Evolutionary conservation across 2,797 vertebrate genomes (phyloP).

Genomic region (Petrocephalus schoutedeni): DNA sequence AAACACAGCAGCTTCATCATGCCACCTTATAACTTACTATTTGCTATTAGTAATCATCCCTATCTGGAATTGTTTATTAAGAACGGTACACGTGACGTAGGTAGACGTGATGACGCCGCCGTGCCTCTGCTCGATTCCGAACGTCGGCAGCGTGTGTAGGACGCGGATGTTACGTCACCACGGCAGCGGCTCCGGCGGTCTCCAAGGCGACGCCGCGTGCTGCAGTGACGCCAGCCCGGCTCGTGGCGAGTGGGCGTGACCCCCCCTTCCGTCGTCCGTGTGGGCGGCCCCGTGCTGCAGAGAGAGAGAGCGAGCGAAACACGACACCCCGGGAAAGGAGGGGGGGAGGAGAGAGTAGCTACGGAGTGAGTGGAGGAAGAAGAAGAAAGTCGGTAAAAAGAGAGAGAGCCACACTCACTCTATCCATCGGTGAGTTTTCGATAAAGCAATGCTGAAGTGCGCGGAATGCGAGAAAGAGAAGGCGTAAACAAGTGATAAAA

Average conservation of each 20-base stretch:
- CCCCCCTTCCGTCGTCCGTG: slow-evolving; percentile 55
- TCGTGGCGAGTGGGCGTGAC: slow-evolving; percentile 59
- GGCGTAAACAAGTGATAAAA: slow-evolving; percentile 17
- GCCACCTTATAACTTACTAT: neutral
- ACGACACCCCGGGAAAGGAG: slow-evolving; percentile 60
- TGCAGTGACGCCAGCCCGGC: slow-evolving; percentile 36
- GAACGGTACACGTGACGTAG: neutral
- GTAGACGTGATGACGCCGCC: slow-evolving; percentile 15
- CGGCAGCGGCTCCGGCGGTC: slow-evolving; percentile 44
- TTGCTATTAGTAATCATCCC: neutral
- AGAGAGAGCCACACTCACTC: slow-evolving; percentile 42
- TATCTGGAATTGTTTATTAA: neutral
- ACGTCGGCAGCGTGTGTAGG: slow-evolving; percentile 27
- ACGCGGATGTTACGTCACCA: slow-evolving; percentile 31
- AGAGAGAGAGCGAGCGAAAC: slow-evolving; percentile 62
- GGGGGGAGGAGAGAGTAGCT: slow-evolving; percentile 37
- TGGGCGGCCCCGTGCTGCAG: slow-evolving; percentile 75
- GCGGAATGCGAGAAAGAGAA: slow-evolving; percentile 5
- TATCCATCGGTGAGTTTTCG: slow-evolving; percentile 17
- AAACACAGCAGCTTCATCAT: neutral
- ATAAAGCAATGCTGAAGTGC: slow-evolving; percentile 12
- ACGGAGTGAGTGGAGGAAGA: slow-evolving; percentile 66
- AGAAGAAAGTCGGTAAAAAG: slow-evolving; percentile 55
- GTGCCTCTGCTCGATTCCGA: slow-evolving; percentile 16
- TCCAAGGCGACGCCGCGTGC: slow-evolving; percentile 57